Base-by-base conservation (phyloP, 2,888 invertebrate species). In the Amblyteles armatorius region DNA sequence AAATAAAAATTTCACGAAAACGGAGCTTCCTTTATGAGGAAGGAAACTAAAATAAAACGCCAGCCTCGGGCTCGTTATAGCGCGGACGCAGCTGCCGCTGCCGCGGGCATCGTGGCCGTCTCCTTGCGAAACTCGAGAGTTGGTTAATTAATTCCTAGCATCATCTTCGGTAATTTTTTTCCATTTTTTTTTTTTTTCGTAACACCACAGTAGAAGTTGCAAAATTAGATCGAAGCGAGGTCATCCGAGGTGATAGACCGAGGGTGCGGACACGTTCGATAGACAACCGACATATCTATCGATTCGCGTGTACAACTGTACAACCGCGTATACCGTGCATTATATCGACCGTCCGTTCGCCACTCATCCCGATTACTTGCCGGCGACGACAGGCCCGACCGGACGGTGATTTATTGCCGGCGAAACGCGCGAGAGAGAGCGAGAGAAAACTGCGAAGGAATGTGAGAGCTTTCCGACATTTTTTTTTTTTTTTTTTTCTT, bases 391-490 rank as follows among this genome's bases (percentile, higher is more conserved):
- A 85, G 63, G 76, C 67, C 67, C 76, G 82, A 76, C 79, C 85
- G 76, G 13, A 50, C 79, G 82, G 88, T 89, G 87, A 88, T 89
- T 87, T 84, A 83, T 79, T 60, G 60, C 50, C 65, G 55, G 65
- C 71, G 50, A 78, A 78, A 73, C 72, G 40, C 55, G 36, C 55
- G 73, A 74, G 57, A 52, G 73, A 79, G 73, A 79, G 77, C 79
- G 79, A 79, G 50, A 57, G n/a, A 57, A 44, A 60, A 48, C 22
- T 13, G 11, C 40, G 3, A 65, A 50, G 11, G 16, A 13, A 4
- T 13, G 40, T 65, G 73, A 63, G 69, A 78, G 73, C 52, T 78
- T 81, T 74, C 6, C 40, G 19, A 65, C n/a, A 71, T 74, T 40
- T 9, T 36, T 36, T 0, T 36, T 36, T 7, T 19, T 74, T 74